These are phyloP conservation scores for Caenorhabditis drosophilae DNA, from an alignment of 2,888 invertebrate genomes.

Conservation along the genomic window DNA sequence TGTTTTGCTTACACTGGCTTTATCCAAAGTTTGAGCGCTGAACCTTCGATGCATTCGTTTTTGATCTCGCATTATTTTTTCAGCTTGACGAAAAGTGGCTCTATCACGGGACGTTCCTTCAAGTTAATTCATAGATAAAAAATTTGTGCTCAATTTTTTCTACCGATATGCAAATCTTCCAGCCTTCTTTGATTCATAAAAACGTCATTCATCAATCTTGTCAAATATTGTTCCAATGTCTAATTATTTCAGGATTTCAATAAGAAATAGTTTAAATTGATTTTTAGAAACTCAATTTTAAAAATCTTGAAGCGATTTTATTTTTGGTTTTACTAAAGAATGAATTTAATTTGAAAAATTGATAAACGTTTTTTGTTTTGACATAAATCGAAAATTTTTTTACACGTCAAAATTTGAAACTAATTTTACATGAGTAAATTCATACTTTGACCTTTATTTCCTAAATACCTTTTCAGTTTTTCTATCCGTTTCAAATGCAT, in stretches of 20 bases:
- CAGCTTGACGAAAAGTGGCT: conserved; percentile 22
- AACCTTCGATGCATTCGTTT: conserved; percentile 6
- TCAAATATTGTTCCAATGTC: conserved; percentile 34
- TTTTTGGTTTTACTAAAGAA: too few relatives aligned
- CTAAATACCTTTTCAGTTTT: conserved; percentile 33
- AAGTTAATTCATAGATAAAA: background rate
- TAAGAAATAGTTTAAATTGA: background rate
- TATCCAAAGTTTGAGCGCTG: conserved; percentile 3
- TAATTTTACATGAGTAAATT: too few relatives aligned
- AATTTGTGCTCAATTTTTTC: background rate
- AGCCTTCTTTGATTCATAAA: conserved; percentile 30
- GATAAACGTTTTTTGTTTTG: too few relatives aligned
- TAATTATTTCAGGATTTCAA: too few relatives aligned
- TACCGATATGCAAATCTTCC: conserved; percentile 32
- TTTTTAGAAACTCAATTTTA: background rate
- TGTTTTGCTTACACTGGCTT: background rate
- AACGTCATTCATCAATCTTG: conserved; percentile 32
- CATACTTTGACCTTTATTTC: too few relatives aligned
- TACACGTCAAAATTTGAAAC: too few relatives aligned
- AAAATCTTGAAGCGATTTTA: background rate
- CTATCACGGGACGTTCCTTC: conserved; percentile 29
- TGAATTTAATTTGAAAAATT: too few relatives aligned
- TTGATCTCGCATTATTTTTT: conserved; percentile 23
- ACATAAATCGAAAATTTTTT: too few relatives aligned
- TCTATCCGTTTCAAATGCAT: conserved; percentile 21